These are phyloP conservation scores for Coilia nasus DNA, from an alignment of 2,797 vertebrate species.

Conservation along the genomic window DNA sequence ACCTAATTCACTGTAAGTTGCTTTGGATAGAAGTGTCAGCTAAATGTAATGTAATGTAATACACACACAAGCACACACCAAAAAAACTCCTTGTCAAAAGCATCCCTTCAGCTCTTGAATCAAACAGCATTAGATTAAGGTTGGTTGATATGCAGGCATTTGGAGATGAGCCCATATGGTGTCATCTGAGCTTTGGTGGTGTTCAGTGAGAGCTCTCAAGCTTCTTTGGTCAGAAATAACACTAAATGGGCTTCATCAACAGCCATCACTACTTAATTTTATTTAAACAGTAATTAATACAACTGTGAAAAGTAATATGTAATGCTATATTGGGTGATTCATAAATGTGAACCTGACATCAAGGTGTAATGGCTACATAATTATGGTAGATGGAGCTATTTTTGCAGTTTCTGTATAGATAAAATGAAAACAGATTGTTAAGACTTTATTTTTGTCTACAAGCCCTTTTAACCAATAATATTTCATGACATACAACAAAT, in stretches of 20 bases:
- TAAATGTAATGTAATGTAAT: no score
- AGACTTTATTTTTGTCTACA: not conserved
- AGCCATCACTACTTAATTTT: not conserved
- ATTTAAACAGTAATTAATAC: conserved; percentile 33
- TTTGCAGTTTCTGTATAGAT: conserved; percentile 67
- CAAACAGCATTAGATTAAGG: conserved; percentile 76
- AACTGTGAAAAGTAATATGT: not conserved
- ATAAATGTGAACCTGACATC: not conserved
- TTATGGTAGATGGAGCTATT: conserved; percentile 80
- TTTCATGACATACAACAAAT: not conserved
- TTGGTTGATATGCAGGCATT: conserved; percentile 78
- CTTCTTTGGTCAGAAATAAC: conserved; percentile 49
- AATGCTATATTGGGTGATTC: not conserved
- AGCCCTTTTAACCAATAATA: not conserved
- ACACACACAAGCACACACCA: not conserved
- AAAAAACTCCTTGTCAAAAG: conserved; percentile 70
- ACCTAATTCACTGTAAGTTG: no score
- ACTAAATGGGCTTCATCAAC: conserved; percentile 49
- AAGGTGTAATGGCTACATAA: conserved; percentile 68
- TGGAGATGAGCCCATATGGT: conserved; percentile 78
- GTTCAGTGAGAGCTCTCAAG: conserved; percentile 41
- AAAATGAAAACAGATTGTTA: conserved; percentile 54
- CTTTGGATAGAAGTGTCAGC: no score
- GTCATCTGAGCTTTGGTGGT: conserved; percentile 70
- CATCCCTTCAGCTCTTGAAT: conserved; percentile 57